Conservation (phyloP, 2,797 vertebrate genomes). For the Onychomys torridus region DNA sequence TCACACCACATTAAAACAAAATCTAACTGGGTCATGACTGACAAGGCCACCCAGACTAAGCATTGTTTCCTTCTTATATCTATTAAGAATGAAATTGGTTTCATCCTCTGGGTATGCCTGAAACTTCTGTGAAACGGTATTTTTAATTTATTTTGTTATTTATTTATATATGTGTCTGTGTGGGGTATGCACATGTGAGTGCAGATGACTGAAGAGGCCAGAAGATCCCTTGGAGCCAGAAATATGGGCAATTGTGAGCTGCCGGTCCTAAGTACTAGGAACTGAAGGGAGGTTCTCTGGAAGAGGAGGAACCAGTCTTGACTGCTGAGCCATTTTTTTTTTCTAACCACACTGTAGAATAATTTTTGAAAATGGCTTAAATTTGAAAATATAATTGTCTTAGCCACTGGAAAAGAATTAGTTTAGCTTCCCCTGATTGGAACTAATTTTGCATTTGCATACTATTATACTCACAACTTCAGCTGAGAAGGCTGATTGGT, state of each 20-base stretch:
- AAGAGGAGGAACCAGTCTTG: neutral
- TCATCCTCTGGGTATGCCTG: neutral
- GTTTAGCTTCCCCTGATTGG: neutral
- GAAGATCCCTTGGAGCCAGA: neutral
- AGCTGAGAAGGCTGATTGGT: neutral
- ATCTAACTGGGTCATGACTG: constrained; percentile 35
- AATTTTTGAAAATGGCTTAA: constrained; percentile 27
- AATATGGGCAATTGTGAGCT: neutral
- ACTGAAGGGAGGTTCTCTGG: neutral
- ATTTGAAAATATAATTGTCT: constrained; percentile 15
- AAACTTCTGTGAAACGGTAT: neutral
- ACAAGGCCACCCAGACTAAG: constrained; percentile 17
- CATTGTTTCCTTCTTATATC: neutral
- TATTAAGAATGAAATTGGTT: constrained; percentile 17
- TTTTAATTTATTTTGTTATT: neutral
- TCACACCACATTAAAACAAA: constrained; percentile 53
- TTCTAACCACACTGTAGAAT: neutral
- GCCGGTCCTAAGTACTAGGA: neutral
- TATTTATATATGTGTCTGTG: neutral
- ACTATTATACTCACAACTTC: neutral
- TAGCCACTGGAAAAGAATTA: constrained; percentile 9
- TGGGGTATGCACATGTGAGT: neutral
- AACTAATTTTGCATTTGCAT: neutral
- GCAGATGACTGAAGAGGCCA: neutral
- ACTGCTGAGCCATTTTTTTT: neutral